These are phyloP conservation scores for Hipparchia sbordonii DNA, from an alignment of 2,888 invertebrate genomes.

Conservation along the genomic window DNA sequence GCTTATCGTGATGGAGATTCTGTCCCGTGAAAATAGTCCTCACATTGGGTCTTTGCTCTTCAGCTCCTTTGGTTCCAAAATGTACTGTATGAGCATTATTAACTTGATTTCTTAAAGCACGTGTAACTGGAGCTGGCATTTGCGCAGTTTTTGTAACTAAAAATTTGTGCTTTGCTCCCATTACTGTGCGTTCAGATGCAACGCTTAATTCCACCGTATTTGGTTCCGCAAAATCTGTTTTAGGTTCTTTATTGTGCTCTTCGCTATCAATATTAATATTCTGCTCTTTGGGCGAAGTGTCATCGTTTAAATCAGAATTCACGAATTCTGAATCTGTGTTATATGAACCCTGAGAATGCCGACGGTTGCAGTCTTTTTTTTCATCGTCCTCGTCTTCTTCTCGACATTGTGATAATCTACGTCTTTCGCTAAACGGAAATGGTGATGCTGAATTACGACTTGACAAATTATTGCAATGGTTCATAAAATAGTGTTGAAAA, in stretches of 20 bases:
- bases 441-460: constrained; percentile 79
- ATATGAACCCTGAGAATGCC: constrained; percentile 41
- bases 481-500: constrained; percentile 88
- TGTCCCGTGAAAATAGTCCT: constrained; percentile 83
- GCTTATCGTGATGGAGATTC: constrained; percentile 87
- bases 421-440: constrained; percentile 82
- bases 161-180: constrained; percentile 74
- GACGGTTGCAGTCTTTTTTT: constrained; percentile 57
- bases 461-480: constrained; percentile 87
- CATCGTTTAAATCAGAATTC: constrained; percentile 45
- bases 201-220: constrained; percentile 54
- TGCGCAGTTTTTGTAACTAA: constrained; percentile 67
- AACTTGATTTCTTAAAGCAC: constrained; percentile 74
- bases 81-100: constrained; percentile 86
- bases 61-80: constrained; percentile 84
- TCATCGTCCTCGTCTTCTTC: constrained; percentile 92
- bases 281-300: constrained; percentile 42
- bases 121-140: constrained; percentile 69
- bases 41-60: constrained; percentile 83
- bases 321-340: constrained; percentile 45
- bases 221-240: neutral
- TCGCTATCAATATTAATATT: constrained; percentile 38
- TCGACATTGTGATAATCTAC: constrained; percentile 90
- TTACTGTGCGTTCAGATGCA: constrained; percentile 65
- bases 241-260: constrained; percentile 8